Percentiles rank a stretch among this genome's conserved stretches.
Evolutionary conservation across 2,888 invertebrate species (phyloP).

Genomic region (Belgica antarctica): DNA sequence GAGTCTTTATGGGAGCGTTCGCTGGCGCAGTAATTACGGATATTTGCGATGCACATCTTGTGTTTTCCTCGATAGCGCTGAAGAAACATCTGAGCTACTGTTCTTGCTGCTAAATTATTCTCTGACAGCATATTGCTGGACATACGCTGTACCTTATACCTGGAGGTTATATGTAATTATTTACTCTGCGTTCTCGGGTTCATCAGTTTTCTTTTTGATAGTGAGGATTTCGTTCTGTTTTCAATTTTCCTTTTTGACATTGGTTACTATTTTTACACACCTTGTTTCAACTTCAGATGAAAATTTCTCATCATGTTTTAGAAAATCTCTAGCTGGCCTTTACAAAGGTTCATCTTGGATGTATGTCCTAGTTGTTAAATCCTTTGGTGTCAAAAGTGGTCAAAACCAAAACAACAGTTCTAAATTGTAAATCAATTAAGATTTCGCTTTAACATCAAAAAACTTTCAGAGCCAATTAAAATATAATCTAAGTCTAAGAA

Average conservation of each 20-base stretch:
- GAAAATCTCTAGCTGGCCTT: not conserved
- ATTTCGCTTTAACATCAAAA: too few species aligned
- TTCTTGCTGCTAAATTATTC: slow-evolving; percentile 34
- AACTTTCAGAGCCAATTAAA: too few species aligned
- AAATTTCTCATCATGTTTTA: not conserved
- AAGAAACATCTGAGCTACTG: slow-evolving; percentile 28
- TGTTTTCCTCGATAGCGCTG: not conserved
- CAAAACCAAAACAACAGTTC: too few species aligned
- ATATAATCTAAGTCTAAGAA: too few species aligned
- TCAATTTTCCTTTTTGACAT: not conserved
- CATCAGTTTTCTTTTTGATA: slow-evolving; percentile 11
- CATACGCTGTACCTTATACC: too few species aligned
- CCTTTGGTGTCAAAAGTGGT: too few species aligned
- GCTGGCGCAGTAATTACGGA: slow-evolving; percentile 33
- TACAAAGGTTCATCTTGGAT: not conserved
- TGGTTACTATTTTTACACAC: not conserved
- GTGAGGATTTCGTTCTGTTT: not conserved
- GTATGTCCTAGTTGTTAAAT: too few species aligned
- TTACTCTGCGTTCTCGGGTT: slow-evolving; percentile 21
- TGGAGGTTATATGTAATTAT: slow-evolving; percentile 23
- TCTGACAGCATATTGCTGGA: too few species aligned
- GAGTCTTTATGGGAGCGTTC: slow-evolving; percentile 21
- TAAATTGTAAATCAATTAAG: too few species aligned
- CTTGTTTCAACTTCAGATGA: slow-evolving; percentile 8
- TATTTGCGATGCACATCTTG: slow-evolving; percentile 34